Evolutionary conservation across 2,113 vertebrate species (phyloP), one percentile per base, ranked within the genome.

Genomic region (Anoura caudifer): DNA sequence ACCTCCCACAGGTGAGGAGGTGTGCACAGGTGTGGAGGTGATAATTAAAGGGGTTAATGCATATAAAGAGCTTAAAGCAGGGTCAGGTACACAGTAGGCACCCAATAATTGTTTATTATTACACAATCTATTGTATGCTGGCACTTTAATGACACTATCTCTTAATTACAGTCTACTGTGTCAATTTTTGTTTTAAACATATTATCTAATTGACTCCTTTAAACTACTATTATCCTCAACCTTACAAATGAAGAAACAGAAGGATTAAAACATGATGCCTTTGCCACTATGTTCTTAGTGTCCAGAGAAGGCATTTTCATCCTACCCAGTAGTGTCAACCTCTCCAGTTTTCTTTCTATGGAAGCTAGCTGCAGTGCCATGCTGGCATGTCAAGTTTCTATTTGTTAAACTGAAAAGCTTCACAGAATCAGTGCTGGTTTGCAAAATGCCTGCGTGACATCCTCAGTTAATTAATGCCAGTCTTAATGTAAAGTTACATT

Each of bases 391-490:
- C 84, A 65, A 19, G 20, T 41, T 94, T 84, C 33, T 28, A 47
- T 84, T 94, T 69, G 54, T 92, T 90, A 92, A 87, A 92, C 50
- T 28, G 73, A 50, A 73, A 91, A 80, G 50, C 65, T 70, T 59
- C 91, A 45, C 2, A 31, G 87, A 52, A 67, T 67, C 79, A 38
- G 28, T 19, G 56, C 75, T 98, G 97, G 88, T 97, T 97, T 98
- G 97, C 82, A 96, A 96, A 98, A 97, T 96, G 97, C 97, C 87
- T 97, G 90, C n/a, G 96, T 94, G 94, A 98, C 96, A 97, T 97
- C 96, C 94, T 96, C 96, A 56, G 94, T 98, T 98, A 98, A 98
- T 98, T 98, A 98, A 98, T 14, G 94, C 96, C 97, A 98, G 95
- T 98, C 98, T 98, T 98, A 98, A 98, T 96, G 97, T 94, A 98